Evolutionary conservation across 35 echinoderm and acorn worm species (phyloP).

Genomic region (Ophioderma brevispina): DNA sequence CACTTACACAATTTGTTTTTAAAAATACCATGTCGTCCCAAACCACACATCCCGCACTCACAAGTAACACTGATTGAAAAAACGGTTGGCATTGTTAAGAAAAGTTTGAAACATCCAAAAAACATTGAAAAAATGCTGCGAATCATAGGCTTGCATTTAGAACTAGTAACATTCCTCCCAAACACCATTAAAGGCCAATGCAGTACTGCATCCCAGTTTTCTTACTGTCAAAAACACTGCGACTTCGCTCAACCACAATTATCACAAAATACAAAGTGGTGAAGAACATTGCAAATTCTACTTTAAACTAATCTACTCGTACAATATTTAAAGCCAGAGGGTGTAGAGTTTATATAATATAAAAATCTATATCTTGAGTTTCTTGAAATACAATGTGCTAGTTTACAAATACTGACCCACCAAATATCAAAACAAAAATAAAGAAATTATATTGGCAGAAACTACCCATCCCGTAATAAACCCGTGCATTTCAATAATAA

Average conservation of each 20-base stretch:
- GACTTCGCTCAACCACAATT: slow-evolving; percentile 7
- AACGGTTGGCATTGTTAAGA: not conserved
- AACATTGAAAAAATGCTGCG: not conserved
- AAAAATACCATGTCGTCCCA: slow-evolving; percentile 32
- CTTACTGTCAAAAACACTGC: slow-evolving; percentile 9
- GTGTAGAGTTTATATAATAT: slow-evolving; percentile 13
- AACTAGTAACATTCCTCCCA: not conserved
- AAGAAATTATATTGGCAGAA: not conserved
- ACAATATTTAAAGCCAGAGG: slow-evolving; percentile 13
- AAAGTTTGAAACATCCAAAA: not conserved
- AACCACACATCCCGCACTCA: slow-evolving; percentile 15
- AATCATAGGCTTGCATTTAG: not conserved
- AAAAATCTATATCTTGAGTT: slow-evolving; percentile 21
- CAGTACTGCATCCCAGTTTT: not conserved
- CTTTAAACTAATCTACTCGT: not conserved
- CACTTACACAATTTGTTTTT: slow-evolving; percentile 17
- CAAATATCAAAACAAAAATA: slow-evolving; percentile 8
- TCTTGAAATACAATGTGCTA: not conserved
- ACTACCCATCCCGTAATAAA: slow-evolving; percentile 35
- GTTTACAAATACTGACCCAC: not conserved
- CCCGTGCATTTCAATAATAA: slow-evolving; percentile 17
- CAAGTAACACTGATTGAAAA: not conserved
- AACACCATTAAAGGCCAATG: not conserved
- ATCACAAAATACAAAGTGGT: not conserved
- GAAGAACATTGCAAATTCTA: slow-evolving; percentile 10